Conservation (phyloP, 1,140 invertebrate genomes). For the Araneus ventricosus region DNA sequence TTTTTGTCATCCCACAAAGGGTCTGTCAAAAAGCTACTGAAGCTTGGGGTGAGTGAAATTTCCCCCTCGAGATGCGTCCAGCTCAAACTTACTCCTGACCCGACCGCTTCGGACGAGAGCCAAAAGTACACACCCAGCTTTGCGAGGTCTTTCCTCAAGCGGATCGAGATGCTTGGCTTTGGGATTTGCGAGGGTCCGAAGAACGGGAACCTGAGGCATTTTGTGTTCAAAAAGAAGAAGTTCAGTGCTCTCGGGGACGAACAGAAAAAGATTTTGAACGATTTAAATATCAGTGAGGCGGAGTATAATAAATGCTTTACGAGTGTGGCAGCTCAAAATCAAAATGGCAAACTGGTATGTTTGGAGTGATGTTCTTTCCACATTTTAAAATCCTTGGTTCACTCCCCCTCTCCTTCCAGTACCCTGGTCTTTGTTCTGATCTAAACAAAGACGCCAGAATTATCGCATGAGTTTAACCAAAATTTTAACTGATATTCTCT, state of each 20-base stretch:
- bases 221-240: constrained; percentile 69
- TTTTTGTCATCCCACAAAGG: constrained; percentile 36
- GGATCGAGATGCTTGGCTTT: constrained; percentile 47
- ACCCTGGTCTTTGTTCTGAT: no score
- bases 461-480: no score
- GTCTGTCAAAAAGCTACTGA: constrained; percentile 37
- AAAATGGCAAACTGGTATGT: constrained; percentile 68
- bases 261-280: constrained; percentile 26
- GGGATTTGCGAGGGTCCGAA: constrained; percentile 57
- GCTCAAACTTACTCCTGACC: constrained; percentile 48
- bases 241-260: constrained; percentile 61
- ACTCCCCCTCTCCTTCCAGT: no score
- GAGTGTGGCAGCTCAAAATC: background rate
- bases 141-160: constrained; percentile 49
- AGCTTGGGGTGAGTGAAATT: background rate
- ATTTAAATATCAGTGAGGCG: constrained; percentile 33
- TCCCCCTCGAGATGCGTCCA: constrained; percentile 55
- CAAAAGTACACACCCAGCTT: constrained; percentile 41
- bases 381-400: background rate
- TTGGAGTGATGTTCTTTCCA: constrained; percentile 16
- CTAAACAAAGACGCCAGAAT: no score
- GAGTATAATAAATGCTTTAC: constrained; percentile 73
- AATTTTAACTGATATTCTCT: no score
- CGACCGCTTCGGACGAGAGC: constrained; percentile 35
- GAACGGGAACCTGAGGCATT: constrained; percentile 16